Percentiles rank a stretch among this genome's conserved stretches.
Conservation (phyloP, 2,113 vertebrate genomes). For the human (Homo sapiens) region GRCh38 chr4:17129501-17130000, state of each 20-base stretch:
- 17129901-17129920: neutral
- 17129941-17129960: slow-evolving; percentile 1
- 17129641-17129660: neutral
- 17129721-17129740: neutral
- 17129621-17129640: neutral
- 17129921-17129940: neutral
- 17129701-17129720: neutral
- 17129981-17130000: slow-evolving; percentile 35
- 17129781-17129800: slow-evolving; percentile 12
- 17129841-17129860: neutral
- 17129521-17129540: neutral
- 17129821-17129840: neutral
- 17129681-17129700: neutral
- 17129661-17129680: neutral
- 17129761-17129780: neutral
- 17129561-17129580: neutral
- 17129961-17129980: neutral
- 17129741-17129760: neutral
- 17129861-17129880: neutral
- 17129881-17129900: neutral
- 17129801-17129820: neutral
- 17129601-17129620: neutral
- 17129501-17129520: neutral
- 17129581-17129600: neutral
- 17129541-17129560: neutral